phyloP scores from a whole-genome alignment of 2,888 invertebrate species.

The Biston stratarius region DNA sequence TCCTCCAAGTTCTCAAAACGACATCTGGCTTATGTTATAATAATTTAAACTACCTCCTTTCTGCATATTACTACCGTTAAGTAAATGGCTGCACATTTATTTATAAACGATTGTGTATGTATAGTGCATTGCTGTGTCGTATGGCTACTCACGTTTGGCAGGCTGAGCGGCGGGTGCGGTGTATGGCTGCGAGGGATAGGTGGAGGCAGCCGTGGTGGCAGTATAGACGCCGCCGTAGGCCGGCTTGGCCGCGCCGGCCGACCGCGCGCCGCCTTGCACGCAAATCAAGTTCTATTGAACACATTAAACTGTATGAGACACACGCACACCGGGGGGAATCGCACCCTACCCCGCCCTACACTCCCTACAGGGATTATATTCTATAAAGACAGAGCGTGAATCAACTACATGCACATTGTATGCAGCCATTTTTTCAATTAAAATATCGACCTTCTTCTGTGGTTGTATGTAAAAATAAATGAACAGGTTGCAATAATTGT shows the following conservation, averaged over 20 bases:
- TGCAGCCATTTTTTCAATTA: too few relatives aligned
- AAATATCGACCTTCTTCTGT: too few relatives aligned
- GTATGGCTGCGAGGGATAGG: constrained; percentile 82
- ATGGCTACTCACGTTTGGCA: constrained; percentile 87
- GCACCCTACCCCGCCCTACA: neutral
- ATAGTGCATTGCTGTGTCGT: neutral
- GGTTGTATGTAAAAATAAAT: too few relatives aligned
- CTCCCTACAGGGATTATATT: neutral
- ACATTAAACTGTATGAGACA: constrained; percentile 29
- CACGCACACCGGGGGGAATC: neutral
- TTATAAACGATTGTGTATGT: neutral
- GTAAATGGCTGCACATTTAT: too few relatives aligned
- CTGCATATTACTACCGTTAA: too few relatives aligned
- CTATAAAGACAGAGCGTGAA: too few relatives aligned
- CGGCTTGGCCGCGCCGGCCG: constrained; percentile 87
- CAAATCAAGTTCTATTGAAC: constrained; percentile 50
- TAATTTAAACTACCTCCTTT: too few relatives aligned
- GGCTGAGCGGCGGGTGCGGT: constrained; percentile 86
- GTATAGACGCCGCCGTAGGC: constrained; percentile 88
- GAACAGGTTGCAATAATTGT: too few relatives aligned
- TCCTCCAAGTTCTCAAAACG: too few relatives aligned
- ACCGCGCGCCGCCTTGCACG: constrained; percentile 79
- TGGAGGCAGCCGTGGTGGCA: constrained; percentile 80
- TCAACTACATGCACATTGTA: too few relatives aligned
- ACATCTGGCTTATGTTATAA: too few relatives aligned